These are phyloP conservation scores for Lindbergichthys nudifrons DNA, from an alignment of 2,797 vertebrate genomes.

Conservation along the genomic window DNA sequence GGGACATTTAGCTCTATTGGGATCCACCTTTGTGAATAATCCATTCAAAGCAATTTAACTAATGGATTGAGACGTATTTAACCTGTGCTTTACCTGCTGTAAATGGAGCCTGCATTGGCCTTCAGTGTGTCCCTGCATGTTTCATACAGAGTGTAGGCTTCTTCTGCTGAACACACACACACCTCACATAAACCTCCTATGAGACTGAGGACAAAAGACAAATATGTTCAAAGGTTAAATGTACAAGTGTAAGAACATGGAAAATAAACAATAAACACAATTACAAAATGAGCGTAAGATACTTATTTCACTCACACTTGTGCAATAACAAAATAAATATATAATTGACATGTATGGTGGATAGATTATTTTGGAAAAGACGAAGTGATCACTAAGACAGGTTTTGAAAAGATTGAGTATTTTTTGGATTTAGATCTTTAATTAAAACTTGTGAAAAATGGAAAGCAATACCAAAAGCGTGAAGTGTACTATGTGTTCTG, in stretches of 20 bases:
- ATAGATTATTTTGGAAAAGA: no score
- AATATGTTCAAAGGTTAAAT: neutral
- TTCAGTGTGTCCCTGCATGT: conserved; percentile 67
- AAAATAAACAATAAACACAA: no score
- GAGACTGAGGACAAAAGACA: conserved; percentile 74
- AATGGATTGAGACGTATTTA: conserved; percentile 34
- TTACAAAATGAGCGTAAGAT: no score
- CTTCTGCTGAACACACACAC: conserved; percentile 76
- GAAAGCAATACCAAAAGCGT: no score
- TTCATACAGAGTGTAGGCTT: conserved; percentile 80
- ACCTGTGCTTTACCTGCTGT: conserved; percentile 42
- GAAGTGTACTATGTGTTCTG: no score
- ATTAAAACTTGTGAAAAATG: no score
- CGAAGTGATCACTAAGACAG: no score
- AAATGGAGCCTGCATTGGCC: conserved; percentile 44
- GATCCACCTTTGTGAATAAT: conserved; percentile 22
- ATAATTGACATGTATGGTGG: no score
- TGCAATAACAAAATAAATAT: no score
- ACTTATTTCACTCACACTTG: no score
- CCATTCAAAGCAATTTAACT: conserved; percentile 32
- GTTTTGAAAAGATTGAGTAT: no score
- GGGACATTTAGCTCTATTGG: neutral
- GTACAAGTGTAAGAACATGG: neutral
- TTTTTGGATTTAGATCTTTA: no score
- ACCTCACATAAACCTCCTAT: conserved; percentile 82